Conservation (phyloP, 2,797 vertebrate species). For the Gobio occitaniae region DNA sequence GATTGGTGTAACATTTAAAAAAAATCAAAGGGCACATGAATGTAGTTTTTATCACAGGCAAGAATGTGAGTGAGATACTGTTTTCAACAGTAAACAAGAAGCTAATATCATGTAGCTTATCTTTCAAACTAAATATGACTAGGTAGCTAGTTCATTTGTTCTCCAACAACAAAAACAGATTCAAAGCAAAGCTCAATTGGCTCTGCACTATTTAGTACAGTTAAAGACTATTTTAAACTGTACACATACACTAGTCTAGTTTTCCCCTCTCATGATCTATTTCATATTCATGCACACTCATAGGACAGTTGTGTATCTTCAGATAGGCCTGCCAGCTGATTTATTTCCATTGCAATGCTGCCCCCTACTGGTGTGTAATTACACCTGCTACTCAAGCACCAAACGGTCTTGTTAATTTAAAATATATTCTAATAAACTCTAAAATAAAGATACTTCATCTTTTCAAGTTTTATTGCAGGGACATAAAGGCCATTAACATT, state of each 20-base stretch:
- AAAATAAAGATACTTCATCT: neutral
- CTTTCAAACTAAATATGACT: neutral
- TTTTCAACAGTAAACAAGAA: neutral
- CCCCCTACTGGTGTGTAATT: neutral
- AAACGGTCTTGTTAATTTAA: neutral
- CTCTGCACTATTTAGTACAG: neutral
- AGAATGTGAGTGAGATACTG: neutral
- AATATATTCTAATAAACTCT: neutral
- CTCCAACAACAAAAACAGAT: neutral
- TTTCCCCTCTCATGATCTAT: neutral
- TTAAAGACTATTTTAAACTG: neutral
- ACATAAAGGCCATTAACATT: neutral
- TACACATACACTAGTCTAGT: neutral
- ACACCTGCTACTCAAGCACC: neutral
- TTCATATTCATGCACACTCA: neutral
- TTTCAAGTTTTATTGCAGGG: neutral
- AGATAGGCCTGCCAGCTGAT: neutral
- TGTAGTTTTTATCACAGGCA: neutral
- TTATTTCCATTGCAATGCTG: neutral
- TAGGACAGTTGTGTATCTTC: rapidly evolving
- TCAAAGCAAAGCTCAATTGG: neutral
- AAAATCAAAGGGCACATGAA: neutral
- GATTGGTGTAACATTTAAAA: neutral
- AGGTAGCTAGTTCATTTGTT: neutral
- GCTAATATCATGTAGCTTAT: neutral